These are phyloP conservation scores for Polypedilum vanderplanki DNA, from an alignment of 1,140 invertebrate species.

Conservation along the genomic window DNA sequence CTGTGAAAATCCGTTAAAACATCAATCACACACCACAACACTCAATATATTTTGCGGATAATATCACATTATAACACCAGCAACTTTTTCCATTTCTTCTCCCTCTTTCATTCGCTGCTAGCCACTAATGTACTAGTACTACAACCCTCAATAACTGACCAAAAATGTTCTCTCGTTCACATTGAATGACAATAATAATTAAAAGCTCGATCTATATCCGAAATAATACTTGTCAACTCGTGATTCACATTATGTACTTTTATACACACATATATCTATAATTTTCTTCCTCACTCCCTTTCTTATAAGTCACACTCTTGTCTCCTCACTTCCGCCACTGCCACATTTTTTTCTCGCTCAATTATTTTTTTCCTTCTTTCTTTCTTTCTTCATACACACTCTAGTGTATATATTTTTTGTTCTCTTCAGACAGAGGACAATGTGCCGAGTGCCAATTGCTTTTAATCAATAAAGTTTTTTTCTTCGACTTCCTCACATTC, in stretches of 20 bases:
- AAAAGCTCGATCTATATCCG: constrained; percentile 23
- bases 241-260: neutral
- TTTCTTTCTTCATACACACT: neutral
- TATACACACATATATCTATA: neutral
- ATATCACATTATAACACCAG: too few species aligned
- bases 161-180: neutral
- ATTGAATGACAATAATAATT: constrained; percentile 25
- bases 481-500: neutral
- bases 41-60: too few species aligned
- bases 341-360: neutral
- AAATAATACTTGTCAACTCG: neutral
- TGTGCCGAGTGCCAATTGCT: constrained; percentile 25
- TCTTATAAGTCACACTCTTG: neutral
- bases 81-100: neutral
- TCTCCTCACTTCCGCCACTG: neutral
- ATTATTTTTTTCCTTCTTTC: neutral
- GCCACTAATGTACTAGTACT: neutral
- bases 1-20: too few species aligned
- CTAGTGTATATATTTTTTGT: neutral
- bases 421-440: neutral
- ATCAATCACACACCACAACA: too few species aligned
- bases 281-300: too few species aligned
- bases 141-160: neutral
- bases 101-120: neutral
- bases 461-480: constrained; percentile 23